A percentile compares a stretch with the other conserved stretches of the same genome.
Conservation (phyloP, 2,797 vertebrate species). For the Limosa lapponica region DNA sequence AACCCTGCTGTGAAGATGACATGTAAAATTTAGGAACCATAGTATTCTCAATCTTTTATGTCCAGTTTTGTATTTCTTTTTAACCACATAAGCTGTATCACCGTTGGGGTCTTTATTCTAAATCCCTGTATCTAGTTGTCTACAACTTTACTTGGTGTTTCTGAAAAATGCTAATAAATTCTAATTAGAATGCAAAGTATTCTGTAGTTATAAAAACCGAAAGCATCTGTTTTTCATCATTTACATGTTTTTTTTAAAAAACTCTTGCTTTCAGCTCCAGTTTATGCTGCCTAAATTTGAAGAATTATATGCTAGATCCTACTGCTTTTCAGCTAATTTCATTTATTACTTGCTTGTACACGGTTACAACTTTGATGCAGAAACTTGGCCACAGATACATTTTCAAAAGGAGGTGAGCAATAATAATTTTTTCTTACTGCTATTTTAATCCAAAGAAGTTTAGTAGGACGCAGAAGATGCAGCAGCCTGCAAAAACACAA, state of each 20-base stretch:
- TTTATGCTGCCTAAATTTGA: slow-evolving; percentile 69
- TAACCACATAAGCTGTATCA: neutral
- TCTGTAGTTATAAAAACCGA: neutral
- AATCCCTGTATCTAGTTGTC: neutral
- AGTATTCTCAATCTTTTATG: neutral
- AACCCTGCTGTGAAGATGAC: neutral
- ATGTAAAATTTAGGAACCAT: neutral
- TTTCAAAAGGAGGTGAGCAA: slow-evolving; percentile 88
- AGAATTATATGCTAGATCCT: slow-evolving; percentile 82
- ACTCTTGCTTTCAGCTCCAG: slow-evolving; percentile 77
- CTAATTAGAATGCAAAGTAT: neutral
- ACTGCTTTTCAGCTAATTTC: slow-evolving; percentile 90
- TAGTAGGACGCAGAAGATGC: neutral
- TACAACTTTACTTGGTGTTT: neutral
- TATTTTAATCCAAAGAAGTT: neutral
- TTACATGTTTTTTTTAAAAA: neutral
- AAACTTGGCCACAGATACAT: slow-evolving; percentile 86
- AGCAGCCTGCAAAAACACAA: neutral
- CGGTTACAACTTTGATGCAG: slow-evolving; percentile 89
- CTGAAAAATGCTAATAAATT: neutral
- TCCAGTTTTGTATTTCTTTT: neutral
- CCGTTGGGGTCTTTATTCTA: neutral
- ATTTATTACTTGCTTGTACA: slow-evolving; percentile 85
- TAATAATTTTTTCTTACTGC: neutral
- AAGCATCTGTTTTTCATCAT: neutral